These are phyloP conservation scores for Zaprionus obscuricornis DNA, from an alignment of 2,888 invertebrate genomes.

Conservation along the genomic window DNA sequence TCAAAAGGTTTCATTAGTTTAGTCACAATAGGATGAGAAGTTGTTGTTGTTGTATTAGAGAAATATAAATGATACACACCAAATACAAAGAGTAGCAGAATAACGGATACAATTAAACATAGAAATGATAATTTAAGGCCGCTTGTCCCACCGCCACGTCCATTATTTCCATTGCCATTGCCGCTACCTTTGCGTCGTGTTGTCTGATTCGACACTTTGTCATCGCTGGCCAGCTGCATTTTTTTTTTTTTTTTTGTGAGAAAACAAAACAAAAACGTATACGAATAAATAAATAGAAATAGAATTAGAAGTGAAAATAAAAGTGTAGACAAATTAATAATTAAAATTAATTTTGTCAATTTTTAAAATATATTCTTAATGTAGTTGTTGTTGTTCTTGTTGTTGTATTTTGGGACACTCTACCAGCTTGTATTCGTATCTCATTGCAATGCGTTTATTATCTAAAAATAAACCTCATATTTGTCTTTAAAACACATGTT, in stretches of 20 bases:
- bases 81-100: slow-evolving; percentile 80
- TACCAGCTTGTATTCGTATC: slow-evolving; percentile 79
- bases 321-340: not conserved
- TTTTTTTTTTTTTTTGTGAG: too few species aligned
- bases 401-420: not conserved
- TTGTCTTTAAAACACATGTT: slow-evolving; percentile 54
- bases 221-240: slow-evolving; percentile 70
- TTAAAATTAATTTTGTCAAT: not conserved
- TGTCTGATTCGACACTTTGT: slow-evolving; percentile 48
- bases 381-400: not conserved
- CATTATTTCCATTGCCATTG: slow-evolving; percentile 34
- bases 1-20: slow-evolving; percentile 52
- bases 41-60: not conserved
- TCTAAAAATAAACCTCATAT: slow-evolving; percentile 46
- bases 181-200: slow-evolving; percentile 69
- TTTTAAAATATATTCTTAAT: not conserved
- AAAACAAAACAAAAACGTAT: slow-evolving; percentile 31
- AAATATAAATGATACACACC: slow-evolving; percentile 73
- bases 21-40: slow-evolving; percentile 20
- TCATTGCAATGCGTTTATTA: slow-evolving; percentile 57
- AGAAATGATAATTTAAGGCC: slow-evolving; percentile 82
- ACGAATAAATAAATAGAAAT: not conserved
- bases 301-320: not conserved
- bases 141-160: slow-evolving; percentile 63
- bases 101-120: slow-evolving; percentile 80